These are phyloP conservation scores for Drosophila malerkotliana DNA, from an alignment of 1,140 invertebrate genomes.

Conservation along the genomic window DNA sequence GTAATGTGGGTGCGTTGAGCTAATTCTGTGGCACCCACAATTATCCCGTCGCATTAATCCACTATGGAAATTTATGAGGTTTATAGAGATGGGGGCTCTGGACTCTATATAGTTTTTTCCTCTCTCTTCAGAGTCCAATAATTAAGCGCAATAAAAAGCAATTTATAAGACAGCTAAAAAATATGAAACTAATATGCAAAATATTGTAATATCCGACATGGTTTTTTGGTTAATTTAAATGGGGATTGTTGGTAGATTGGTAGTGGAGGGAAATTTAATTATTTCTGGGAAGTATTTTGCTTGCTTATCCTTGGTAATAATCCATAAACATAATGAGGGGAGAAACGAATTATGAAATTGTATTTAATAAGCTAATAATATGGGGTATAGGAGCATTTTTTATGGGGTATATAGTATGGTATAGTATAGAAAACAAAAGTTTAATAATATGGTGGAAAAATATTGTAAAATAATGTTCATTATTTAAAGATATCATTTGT, in stretches of 20 bases:
- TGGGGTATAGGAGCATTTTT: no score
- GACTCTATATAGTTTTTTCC: neutral
- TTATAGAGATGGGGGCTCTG: neutral
- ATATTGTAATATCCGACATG: slow-evolving; percentile 1
- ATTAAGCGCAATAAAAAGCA: slow-evolving; percentile 53
- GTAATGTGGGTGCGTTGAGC: slow-evolving; percentile 42
- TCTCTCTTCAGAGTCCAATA: slow-evolving; percentile 5
- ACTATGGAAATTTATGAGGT: slow-evolving; percentile 35
- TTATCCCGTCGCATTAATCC: slow-evolving; percentile 31
- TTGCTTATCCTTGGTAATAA: neutral
- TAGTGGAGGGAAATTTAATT: neutral
- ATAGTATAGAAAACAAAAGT: no score
- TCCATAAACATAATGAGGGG: neutral
- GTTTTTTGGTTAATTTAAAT: neutral
- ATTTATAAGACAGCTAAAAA: slow-evolving; percentile 32
- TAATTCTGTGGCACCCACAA: slow-evolving; percentile 38
- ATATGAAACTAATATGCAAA: slow-evolving; percentile 42
- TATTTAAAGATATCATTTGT: no score
- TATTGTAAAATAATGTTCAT: no score
- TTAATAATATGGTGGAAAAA: no score
- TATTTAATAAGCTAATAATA: neutral
- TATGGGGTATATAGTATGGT: no score
- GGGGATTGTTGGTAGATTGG: neutral
- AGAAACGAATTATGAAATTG: neutral
- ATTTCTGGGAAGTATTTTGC: no score